These are phyloP conservation scores for Schizopygopsis malacanthus DNA, from an alignment of 2,797 vertebrate genomes.

Conservation along the genomic window DNA sequence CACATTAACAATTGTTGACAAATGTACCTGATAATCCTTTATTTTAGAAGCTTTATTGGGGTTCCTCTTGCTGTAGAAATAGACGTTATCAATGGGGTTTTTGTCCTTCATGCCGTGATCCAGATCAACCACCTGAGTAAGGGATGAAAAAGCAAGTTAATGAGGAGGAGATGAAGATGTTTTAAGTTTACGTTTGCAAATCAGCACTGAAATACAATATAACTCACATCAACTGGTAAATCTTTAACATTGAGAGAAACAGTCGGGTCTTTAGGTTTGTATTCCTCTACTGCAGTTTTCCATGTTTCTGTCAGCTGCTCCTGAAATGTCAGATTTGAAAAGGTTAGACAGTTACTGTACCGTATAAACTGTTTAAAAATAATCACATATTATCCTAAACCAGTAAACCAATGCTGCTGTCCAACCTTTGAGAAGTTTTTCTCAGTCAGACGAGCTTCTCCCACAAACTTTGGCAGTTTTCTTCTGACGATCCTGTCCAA, in stretches of 20 bases:
- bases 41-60: neutral
- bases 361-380: too few species aligned
- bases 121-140: constrained; percentile 11
- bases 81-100: constrained; percentile 14
- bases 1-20: too few species aligned
- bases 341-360: too few species aligned
- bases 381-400: too few species aligned
- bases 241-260: neutral
- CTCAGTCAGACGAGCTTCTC: neutral
- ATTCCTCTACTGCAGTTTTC: fast-evolving
- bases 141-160: too few species aligned
- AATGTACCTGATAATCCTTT: neutral
- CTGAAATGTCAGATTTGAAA: too few species aligned
- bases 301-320: neutral
- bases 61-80: constrained; percentile 38
- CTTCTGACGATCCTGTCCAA: constrained; percentile 10
- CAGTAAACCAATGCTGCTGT: too few species aligned
- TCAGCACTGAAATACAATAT: too few species aligned
- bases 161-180: too few species aligned
- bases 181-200: too few species aligned
- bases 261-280: neutral
- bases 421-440: neutral
- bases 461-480: constrained; percentile 34
- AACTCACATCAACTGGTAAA: neutral
- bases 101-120: constrained; percentile 21